Base-by-base conservation (phyloP, 2,113 vertebrate species). In the Pagrus major region DNA sequence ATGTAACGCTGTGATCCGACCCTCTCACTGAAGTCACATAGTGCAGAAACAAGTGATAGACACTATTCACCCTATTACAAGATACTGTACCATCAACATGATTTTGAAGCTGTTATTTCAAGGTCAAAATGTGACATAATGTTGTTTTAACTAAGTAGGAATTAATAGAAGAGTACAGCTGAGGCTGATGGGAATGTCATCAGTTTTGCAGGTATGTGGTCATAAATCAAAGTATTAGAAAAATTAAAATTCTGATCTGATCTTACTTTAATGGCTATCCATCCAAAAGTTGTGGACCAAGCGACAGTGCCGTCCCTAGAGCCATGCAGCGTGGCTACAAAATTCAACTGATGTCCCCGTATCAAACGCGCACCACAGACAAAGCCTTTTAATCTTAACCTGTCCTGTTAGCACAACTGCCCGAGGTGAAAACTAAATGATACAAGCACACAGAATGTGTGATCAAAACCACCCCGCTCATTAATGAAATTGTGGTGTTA, bases 401-500 rank as follows among this genome's bases (percentile, higher is more conserved):
- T 60, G 41, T 64, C 42, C 33, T 61, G 52, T 51, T 46, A 59
- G 61, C 42, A 42, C 35, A 35, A 35, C 33, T 44, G 56, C 77
- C 55, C 3, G 65, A 21, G 80, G 74, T 20, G 2, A 59, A 80
- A 81, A 54, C 37, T 51, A 71, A 80, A 63, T 67, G 46, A 71
- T 54, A 52, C 37, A 33, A 69, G 1, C 7, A 14, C 59, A 42
- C 31, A 51, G 60, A 65, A 54, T 25, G 74, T 58, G 66, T 71
- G 58, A 81, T 79, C 71, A 73, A 82, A 76, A 67, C 67, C 54
- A 23, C 44, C 47, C 51, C 1, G 16, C 42, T 78, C 49, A 49
- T 63, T 78, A 72, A 80, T 74, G 39, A 86, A 59, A 61, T 6
- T 11, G 29, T 41, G 51, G n/a, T 23, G 55, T 76, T 87, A 81